Evolutionary conservation across 2,113 vertebrate species (phyloP).

Genomic region (Gobio gobio): DNA sequence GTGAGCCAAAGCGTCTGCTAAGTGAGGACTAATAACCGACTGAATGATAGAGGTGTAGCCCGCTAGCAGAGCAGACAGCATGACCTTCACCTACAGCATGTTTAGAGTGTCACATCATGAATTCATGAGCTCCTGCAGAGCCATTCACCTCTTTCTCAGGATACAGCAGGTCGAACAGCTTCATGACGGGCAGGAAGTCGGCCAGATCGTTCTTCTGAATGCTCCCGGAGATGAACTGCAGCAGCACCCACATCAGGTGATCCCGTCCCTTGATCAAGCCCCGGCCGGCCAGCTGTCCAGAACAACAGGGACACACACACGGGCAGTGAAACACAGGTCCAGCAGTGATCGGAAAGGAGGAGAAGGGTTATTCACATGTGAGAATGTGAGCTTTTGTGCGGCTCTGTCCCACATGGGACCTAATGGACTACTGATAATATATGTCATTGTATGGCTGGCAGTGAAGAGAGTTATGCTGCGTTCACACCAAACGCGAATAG

Average conservation of each 20-base stretch:
- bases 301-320: constrained; percentile 57
- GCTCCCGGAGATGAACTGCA: constrained; percentile 98
- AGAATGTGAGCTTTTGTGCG: neutral
- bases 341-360: neutral
- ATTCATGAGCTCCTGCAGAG: neutral
- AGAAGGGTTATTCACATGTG: neutral
- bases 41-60: neutral
- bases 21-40: too few species aligned
- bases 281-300: constrained; percentile 90
- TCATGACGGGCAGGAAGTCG: constrained; percentile 98
- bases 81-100: neutral
- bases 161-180: constrained; percentile 97
- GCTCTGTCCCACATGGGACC: neutral
- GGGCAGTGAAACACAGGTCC: constrained; percentile 53
- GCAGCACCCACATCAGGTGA: constrained; percentile 98
- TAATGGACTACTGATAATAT: too few species aligned
- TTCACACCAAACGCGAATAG: too few species aligned
- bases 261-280: constrained; percentile 98
- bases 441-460: too few species aligned
- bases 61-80: neutral
- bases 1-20: too few species aligned
- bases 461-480: too few species aligned
- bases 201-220: constrained; percentile 97
- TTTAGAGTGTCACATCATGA: neutral
- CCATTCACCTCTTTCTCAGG: constrained; percentile 93